Evolutionary conservation across 2,113 vertebrate genomes (phyloP).

Genomic region (Bubalus kerabau): DNA sequence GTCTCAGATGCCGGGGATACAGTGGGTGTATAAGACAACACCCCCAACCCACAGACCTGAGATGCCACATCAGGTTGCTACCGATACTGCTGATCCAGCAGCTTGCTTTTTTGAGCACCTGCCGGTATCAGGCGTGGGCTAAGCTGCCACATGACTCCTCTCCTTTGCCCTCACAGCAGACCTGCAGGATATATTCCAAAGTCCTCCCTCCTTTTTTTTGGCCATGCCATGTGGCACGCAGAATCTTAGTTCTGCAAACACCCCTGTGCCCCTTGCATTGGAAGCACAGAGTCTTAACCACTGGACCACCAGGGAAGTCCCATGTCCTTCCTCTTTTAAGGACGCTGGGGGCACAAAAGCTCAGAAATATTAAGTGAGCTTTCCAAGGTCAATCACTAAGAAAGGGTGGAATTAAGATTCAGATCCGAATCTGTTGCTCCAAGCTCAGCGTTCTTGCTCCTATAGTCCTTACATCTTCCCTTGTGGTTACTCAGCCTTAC

Average conservation of each 20-base stretch:
- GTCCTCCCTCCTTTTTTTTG: neutral
- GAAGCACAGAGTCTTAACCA: neutral
- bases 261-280: neutral
- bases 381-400: neutral
- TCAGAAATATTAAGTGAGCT: neutral
- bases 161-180: neutral
- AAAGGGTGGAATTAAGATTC: neutral
- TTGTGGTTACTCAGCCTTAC: neutral
- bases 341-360: neutral
- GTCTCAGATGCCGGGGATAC: neutral
- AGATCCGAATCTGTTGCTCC: neutral
- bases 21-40: neutral
- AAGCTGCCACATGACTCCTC: accelerated
- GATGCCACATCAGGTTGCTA: neutral
- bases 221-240: accelerated
- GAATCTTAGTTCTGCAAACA: neutral
- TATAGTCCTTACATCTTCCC: neutral
- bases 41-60: neutral
- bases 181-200: neutral
- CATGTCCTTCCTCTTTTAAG: neutral
- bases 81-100: neutral
- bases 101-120: neutral
- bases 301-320: neutral
- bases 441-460: neutral
- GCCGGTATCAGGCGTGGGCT: accelerated